Evolutionary conservation across 2,888 invertebrate species (phyloP).

Genomic region (Drosophila suboccidentalis): DNA sequence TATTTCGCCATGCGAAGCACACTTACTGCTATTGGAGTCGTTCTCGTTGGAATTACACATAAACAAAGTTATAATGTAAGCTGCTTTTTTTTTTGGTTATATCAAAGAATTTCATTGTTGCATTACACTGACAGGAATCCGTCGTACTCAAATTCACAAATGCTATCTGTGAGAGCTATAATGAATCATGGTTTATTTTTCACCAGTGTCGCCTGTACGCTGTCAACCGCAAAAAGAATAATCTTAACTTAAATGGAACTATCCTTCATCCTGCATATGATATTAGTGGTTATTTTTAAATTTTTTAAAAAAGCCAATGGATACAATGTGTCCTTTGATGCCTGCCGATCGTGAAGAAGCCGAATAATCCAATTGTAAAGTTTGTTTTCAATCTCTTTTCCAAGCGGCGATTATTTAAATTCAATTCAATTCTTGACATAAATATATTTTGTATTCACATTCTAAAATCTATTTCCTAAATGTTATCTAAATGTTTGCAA

Average conservation of each 20-base stretch:
- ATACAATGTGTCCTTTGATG: conserved; percentile 28
- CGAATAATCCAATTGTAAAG: conserved; percentile 22
- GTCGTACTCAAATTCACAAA: conserved; percentile 23
- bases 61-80: no score
- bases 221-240: conserved; percentile 14
- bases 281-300: background rate
- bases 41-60: no score
- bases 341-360: conserved; percentile 20
- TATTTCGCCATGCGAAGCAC: no score
- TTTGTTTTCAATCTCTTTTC: conserved; percentile 20
- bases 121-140: conserved; percentile 7
- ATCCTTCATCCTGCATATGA: conserved; percentile 20
- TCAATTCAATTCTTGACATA: conserved; percentile 22
- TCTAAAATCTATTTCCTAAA: background rate
- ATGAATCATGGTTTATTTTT: conserved; percentile 7
- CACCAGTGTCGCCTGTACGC: conserved; percentile 25
- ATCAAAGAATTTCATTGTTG: no score
- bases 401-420: conserved; percentile 38
- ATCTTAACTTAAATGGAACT: background rate
- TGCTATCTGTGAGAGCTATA: conserved; percentile 10
- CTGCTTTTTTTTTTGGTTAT: no score
- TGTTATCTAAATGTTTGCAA: no score
- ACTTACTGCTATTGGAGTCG: no score
- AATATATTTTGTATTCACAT: conserved; percentile 14
- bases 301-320: conserved; percentile 39